Conservation (phyloP, 2,113 vertebrate species). For the Cheilinus undulatus region DNA sequence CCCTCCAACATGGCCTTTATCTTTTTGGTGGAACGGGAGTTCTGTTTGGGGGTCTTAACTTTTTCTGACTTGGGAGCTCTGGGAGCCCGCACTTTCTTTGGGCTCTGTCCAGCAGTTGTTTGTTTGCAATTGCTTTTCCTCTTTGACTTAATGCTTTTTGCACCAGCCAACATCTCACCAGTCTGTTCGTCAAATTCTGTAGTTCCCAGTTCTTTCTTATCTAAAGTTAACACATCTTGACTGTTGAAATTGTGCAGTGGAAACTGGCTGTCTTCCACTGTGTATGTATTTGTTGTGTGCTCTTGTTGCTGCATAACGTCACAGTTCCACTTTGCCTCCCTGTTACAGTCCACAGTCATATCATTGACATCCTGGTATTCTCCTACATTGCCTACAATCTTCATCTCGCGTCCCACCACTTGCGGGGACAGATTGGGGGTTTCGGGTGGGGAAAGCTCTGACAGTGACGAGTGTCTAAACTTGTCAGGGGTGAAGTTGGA, state of each 20-base stretch:
- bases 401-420: slow-evolving; percentile 90
- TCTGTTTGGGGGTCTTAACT: slow-evolving; percentile 90
- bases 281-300: slow-evolving; percentile 85
- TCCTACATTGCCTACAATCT: slow-evolving; percentile 87
- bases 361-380: slow-evolving; percentile 90
- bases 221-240: slow-evolving; percentile 89
- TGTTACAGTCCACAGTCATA: slow-evolving; percentile 83
- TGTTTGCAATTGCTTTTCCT: slow-evolving; percentile 92
- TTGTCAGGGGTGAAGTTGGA: slow-evolving; percentile 99
- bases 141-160: slow-evolving; percentile 92
- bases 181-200: slow-evolving; percentile 89
- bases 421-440: slow-evolving; percentile 97
- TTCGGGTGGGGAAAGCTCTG: slow-evolving; percentile 96
- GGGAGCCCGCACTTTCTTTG: slow-evolving; percentile 90
- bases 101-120: slow-evolving; percentile 90
- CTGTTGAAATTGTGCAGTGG: slow-evolving; percentile 95
- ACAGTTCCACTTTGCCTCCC: slow-evolving; percentile 94
- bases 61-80: slow-evolving; percentile 94
- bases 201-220: slow-evolving; percentile 87
- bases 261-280: slow-evolving; percentile 92
- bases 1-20: slow-evolving; percentile 89
- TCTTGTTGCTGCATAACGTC: slow-evolving; percentile 89
- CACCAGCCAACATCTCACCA: slow-evolving; percentile 85
- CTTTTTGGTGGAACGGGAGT: slow-evolving; percentile 92
- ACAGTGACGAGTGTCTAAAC: slow-evolving; percentile 96